Evolutionary conservation across 1,140 invertebrate genomes (phyloP), one percentile per base, ranked within the genome.

Genomic region (Macrotrachela quadricornifera): DNA sequence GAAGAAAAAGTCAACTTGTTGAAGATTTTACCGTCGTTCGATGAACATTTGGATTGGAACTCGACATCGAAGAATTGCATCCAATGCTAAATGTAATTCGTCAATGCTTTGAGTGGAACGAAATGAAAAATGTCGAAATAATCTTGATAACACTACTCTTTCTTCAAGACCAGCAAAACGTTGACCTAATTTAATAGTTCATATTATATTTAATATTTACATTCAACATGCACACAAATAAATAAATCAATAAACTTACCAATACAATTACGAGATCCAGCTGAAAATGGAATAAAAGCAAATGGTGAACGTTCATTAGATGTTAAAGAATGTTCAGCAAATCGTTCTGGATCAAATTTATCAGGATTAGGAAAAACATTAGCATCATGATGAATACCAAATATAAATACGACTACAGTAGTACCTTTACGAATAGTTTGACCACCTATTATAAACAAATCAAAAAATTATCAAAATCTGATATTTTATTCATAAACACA

Each of bases 341-440:
- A 94, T 64, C 87, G 80, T 56, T 92, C 85, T 0, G 88, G 87
- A 71, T 91, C 75, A 65, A 88, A 94, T 50, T 71, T 74, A 30
- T 81, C 74, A 0, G 87, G 82, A 63, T 92, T 80, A 0, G 78
- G 75, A 61, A 80, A 86, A 57, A 79, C 73, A 49, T 79, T 70
- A 0, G 75, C 69, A 61, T 78, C 75, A 56, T 83, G 77, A 67
- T 91, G 86, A 36, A 83, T 64, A 57, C 75, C 77, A 61, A 75
- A 80, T 0, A 67, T 61, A 9, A 68, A 63, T 45, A 85, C 74
- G 0, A 82, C 65, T 0, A 80, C 75, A 1, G 79, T 81, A 6
- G 74, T 68, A 39, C 79, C 80, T 47, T 74, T 69, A 8, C 78
- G 82, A 57, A 82, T 63, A 2, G 59, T 60, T 57, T 75, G 80